Evolutionary conservation across 2,797 vertebrate species (phyloP), one percentile per base, ranked within the genome.

Genomic region (Peromyscus attwateri): DNA sequence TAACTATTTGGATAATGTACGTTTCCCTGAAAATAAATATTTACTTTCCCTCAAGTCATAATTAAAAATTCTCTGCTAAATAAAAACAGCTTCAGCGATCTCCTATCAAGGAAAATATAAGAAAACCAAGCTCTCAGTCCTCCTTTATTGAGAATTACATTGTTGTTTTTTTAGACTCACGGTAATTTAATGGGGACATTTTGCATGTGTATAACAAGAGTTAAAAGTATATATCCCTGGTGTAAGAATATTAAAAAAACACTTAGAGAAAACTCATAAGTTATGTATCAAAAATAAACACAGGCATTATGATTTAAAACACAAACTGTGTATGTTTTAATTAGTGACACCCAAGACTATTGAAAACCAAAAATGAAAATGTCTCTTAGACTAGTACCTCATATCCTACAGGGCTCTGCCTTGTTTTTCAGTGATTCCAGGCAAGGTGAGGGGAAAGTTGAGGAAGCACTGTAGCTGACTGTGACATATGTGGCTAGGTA

Each of bases 401-500:
- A 89, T 88, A 89, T 80, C 64, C 57, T 95, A 75, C 10, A 64
- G 52, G 29, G 46, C 43, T 91, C 85, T 92, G 84, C 68, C 88
- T 91, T 93, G 76, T 75, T 92, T 92, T 70, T 96, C 57, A 71
- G 82, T 64, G 91, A 89, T 76, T 97, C 82, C 85, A 68, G 40
- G 60, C 71, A 95, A 89, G 68, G 66, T 68, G 14, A 57, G 92
- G 85, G 81, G 91, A 96, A 96, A 93, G 77, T 92, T 97, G 82
- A 92, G 82, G 88, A 97, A 97, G 96, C 88, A 95, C 55, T 95
- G 87, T 31, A n/a, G 77, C 88, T 90, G 95, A 64, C 34, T 94
- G 92, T 97, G 96, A 97, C 94, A 92, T 77, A 55, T 95, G 79
- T 91, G 92, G 91, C 94, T 92, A 97, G 92, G 92, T 97, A 97